Evolutionary conservation across 2,888 invertebrate species (phyloP).

Genomic region (Nymphalis c-album): DNA sequence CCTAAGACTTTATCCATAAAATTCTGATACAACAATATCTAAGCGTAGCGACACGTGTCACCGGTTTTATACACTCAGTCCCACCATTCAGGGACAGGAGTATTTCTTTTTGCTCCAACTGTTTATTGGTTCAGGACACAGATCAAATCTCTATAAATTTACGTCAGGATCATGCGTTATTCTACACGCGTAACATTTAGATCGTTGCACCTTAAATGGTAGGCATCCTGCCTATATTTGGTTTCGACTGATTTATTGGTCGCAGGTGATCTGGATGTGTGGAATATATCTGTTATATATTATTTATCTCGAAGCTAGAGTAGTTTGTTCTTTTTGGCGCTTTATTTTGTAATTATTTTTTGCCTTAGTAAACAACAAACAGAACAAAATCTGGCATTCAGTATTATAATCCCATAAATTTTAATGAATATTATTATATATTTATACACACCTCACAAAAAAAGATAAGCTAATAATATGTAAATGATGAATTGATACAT

Average conservation of each 20-base stretch:
- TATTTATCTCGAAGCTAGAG: conserved; percentile 42
- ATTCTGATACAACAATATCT: conserved; percentile 14
- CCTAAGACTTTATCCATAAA: neutral
- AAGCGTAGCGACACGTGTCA: conserved; percentile 31
- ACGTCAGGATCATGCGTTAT: conserved; percentile 46
- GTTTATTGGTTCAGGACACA: conserved; percentile 4
- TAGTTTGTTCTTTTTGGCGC: conserved; percentile 46
- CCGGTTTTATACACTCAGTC: conserved; percentile 2
- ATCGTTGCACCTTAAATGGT: conserved; percentile 51
- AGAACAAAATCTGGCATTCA: no score
- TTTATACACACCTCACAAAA: no score
- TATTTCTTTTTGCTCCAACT: conserved; percentile 16
- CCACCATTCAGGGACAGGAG: conserved; percentile 1
- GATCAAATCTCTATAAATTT: conserved; percentile 35
- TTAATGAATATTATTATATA: no score
- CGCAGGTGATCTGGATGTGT: conserved; percentile 70
- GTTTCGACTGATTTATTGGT: conserved; percentile 68
- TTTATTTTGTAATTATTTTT: conserved; percentile 7
- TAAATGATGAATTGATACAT: no score
- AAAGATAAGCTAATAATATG: no score
- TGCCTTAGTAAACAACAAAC: neutral
- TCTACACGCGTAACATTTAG: conserved; percentile 55
- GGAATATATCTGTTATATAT: conserved; percentile 68
- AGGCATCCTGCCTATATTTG: conserved; percentile 58
- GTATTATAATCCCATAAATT: no score